phyloP scores from a whole-genome alignment of 2,113 vertebrate species.

The Chamaetylas fuelleborni region DNA sequence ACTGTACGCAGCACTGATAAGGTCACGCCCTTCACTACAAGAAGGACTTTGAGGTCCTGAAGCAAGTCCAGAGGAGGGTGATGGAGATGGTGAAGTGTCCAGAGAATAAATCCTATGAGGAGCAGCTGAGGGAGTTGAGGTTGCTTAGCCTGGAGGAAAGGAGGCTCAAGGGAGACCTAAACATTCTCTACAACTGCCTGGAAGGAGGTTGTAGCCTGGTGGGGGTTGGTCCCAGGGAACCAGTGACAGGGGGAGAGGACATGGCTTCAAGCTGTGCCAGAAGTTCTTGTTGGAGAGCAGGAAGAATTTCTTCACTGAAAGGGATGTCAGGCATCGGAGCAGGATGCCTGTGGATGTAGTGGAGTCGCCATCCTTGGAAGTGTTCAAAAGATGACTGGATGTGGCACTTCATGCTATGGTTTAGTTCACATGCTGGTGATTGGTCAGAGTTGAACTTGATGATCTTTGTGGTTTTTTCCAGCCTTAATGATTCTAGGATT shows the following conservation, averaged over 20 bases:
- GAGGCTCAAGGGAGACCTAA: background rate
- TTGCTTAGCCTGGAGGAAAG: background rate
- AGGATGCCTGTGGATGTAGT: background rate
- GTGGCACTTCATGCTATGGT: too few relatives aligned
- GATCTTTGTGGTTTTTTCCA: background rate
- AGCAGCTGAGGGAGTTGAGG: background rate
- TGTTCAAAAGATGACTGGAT: background rate
- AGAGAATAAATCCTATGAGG: background rate
- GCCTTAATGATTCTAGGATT: background rate
- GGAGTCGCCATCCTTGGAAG: background rate
- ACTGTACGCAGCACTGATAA: too few relatives aligned
- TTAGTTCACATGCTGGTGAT: background rate
- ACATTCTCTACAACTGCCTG: background rate
- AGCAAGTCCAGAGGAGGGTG: too few relatives aligned
- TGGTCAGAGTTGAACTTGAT: background rate
- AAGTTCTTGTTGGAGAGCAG: background rate
- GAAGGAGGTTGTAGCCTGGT: background rate
- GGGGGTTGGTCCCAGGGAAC: accelerated
- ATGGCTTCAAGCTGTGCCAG: background rate
- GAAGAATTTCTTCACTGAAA: too few relatives aligned
- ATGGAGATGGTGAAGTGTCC: background rate
- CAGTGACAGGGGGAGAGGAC: too few relatives aligned
- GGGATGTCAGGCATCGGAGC: background rate
- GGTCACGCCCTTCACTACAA: background rate
- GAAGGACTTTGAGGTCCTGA: background rate